phyloP scores from a whole-genome alignment of 2,888 invertebrate species.

The Drosophila differens region DNA sequence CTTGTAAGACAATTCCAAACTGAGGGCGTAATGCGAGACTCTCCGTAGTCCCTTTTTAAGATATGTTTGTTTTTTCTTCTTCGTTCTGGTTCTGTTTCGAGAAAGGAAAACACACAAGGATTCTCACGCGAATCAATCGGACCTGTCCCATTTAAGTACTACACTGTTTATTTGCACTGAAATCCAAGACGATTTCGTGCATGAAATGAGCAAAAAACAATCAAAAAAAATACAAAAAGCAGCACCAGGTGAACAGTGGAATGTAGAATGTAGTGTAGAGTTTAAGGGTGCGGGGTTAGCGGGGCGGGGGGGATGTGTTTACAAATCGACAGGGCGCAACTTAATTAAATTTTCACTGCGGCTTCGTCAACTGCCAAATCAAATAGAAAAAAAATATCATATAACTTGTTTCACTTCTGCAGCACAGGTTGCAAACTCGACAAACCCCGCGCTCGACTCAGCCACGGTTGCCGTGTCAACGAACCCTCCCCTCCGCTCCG shows the following conservation, averaged over 20 bases:
- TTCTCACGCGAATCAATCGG: slow-evolving; percentile 77
- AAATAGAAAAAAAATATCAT: slow-evolving; percentile 76
- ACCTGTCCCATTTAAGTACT: slow-evolving; percentile 54
- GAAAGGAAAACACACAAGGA: slow-evolving; percentile 70
- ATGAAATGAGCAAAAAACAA: slow-evolving; percentile 49
- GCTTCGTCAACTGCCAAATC: slow-evolving; percentile 73
- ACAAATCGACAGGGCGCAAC: slow-evolving; percentile 56
- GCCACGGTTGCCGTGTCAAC: slow-evolving; percentile 65
- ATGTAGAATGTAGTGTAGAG: slow-evolving; percentile 12
- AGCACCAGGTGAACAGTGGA: slow-evolving; percentile 44
- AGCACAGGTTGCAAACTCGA: slow-evolving; percentile 58
- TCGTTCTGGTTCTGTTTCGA: slow-evolving; percentile 30
- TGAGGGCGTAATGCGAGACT: slow-evolving; percentile 71
- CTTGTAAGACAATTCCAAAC: slow-evolving; percentile 65
- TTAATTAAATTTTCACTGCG: slow-evolving; percentile 83
- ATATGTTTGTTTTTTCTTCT: slow-evolving; percentile 38
- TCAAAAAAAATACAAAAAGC: slow-evolving; percentile 12
- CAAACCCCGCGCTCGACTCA: not conserved
- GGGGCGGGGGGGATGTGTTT: slow-evolving; percentile 8
- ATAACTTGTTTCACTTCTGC: slow-evolving; percentile 75
- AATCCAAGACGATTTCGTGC: slow-evolving; percentile 73
- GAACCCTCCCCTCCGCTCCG: slow-evolving; percentile 23
- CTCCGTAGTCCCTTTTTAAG: slow-evolving; percentile 26
- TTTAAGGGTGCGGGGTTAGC: not conserved
- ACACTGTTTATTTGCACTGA: slow-evolving; percentile 73